phyloP scores from a whole-genome alignment of 1,140 invertebrate genomes.

The Arctopsyche grandis region DNA sequence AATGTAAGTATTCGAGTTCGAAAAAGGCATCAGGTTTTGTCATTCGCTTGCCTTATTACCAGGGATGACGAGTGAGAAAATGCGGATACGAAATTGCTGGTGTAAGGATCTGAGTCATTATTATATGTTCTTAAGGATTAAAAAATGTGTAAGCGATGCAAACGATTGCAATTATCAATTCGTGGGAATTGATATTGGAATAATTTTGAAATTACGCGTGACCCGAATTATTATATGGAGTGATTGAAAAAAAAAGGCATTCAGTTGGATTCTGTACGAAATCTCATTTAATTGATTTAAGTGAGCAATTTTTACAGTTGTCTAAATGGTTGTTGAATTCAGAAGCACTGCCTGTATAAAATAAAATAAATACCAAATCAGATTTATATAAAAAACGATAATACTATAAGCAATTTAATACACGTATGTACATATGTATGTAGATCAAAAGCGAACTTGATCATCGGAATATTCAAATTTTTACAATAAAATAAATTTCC shows the following conservation, averaged over 20 bases:
- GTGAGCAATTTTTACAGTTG: constrained; percentile 20
- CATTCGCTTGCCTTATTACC: constrained; percentile 30
- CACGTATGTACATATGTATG: no score
- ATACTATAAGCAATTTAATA: no score
- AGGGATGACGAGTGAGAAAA: constrained; percentile 21
- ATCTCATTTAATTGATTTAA: constrained; percentile 20
- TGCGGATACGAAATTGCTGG: not conserved
- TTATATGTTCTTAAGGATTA: constrained; percentile 15
- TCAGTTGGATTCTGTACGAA: not conserved
- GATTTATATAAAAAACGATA: not conserved
- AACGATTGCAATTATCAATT: constrained; percentile 31
- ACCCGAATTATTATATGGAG: not conserved
- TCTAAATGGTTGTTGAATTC: constrained; percentile 3
- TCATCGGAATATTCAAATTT: no score
- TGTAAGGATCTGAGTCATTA: constrained; percentile 6
- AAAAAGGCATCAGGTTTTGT: not conserved
- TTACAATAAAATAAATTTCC: no score
- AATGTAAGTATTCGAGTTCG: not conserved
- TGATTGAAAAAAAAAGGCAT: not conserved
- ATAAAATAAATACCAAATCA: not conserved
- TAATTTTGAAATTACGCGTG: constrained; percentile 23
- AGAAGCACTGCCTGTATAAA: not conserved
- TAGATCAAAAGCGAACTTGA: no score
- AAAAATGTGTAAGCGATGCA: constrained; percentile 26
- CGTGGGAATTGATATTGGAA: constrained; percentile 34